A percentile compares a stretch with the other conserved stretches of the same genome.
Conservation (phyloP, 1,140 invertebrate species). For the Drosophila nigrodunni region DNA sequence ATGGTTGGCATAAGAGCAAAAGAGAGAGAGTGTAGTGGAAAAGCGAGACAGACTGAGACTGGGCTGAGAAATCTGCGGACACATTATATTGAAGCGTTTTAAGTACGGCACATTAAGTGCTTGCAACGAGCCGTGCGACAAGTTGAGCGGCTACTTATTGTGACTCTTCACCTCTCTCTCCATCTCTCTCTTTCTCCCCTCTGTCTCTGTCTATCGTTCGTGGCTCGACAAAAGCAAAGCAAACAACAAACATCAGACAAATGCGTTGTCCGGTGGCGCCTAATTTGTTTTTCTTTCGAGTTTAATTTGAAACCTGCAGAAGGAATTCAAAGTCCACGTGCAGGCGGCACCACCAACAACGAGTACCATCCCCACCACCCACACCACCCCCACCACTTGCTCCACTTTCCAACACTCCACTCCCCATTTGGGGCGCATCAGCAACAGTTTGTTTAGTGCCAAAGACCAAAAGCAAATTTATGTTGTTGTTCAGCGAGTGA, state of each 20-base stretch:
- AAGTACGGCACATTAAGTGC: conserved; percentile 30
- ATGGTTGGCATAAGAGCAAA: background rate
- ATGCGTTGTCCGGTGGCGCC: conserved; percentile 74
- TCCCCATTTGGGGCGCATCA: conserved; percentile 15
- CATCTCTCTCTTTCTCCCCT: background rate
- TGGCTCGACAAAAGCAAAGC: conserved; percentile 2
- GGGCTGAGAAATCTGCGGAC: conserved; percentile 39
- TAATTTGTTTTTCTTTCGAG: conserved; percentile 81
- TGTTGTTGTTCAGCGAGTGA: background rate
- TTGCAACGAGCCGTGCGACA: conserved; percentile 51
- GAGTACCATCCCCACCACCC: too few species aligned
- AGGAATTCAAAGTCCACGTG: conserved; percentile 29
- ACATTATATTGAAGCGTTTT: conserved; percentile 51
- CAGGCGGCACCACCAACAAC: background rate
- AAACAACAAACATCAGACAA: conserved; percentile 67
- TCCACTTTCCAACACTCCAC: background rate
- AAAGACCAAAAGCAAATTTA: conserved; percentile 61
- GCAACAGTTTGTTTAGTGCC: conserved; percentile 71
- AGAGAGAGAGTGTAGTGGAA: background rate
- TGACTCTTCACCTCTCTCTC: background rate
- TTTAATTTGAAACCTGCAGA: conserved; percentile 77
- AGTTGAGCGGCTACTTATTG: conserved; percentile 34
- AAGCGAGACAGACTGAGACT: background rate
- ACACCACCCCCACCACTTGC: too few species aligned
- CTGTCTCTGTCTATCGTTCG: background rate